These are phyloP conservation scores for Agonopterix arenella DNA, from an alignment of 2,888 invertebrate species.

Conservation along the genomic window DNA sequence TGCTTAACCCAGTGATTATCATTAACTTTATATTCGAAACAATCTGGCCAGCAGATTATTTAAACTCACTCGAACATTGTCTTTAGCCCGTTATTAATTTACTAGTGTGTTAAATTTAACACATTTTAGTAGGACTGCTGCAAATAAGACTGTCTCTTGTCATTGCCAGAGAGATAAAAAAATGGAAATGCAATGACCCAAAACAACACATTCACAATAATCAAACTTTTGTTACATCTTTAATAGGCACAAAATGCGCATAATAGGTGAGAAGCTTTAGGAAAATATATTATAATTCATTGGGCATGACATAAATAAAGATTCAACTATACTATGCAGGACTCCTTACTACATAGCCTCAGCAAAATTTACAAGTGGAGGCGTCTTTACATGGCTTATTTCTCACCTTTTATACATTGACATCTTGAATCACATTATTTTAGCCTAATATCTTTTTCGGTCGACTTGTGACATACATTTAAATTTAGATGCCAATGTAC, in stretches of 20 bases:
- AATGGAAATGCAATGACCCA: constrained; percentile 53
- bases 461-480: constrained; percentile 49
- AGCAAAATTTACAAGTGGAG: constrained; percentile 41
- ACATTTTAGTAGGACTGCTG: constrained; percentile 51
- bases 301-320: constrained; percentile 53
- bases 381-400: constrained; percentile 26
- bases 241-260: constrained; percentile 59
- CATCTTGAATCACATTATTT: constrained; percentile 43
- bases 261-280: constrained; percentile 57
- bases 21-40: constrained; percentile 15
- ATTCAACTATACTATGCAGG: constrained; percentile 52
- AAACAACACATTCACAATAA: constrained; percentile 40
- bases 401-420: constrained; percentile 28
- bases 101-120: constrained; percentile 15
- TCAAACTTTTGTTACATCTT: constrained; percentile 52
- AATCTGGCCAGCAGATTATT: constrained; percentile 40
- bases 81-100: constrained; percentile 14
- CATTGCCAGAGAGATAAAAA: constrained; percentile 44
- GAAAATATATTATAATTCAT: constrained; percentile 56
- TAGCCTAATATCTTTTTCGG: constrained; percentile 46
- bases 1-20: constrained; percentile 7
- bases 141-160: constrained; percentile 26
- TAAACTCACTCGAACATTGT: constrained; percentile 15
- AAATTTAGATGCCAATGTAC: constrained; percentile 42
- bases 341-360: constrained; percentile 43